Evolutionary conservation across 2,113 vertebrate species (phyloP).

Genomic region (Sakesphorus luctuosus): DNA sequence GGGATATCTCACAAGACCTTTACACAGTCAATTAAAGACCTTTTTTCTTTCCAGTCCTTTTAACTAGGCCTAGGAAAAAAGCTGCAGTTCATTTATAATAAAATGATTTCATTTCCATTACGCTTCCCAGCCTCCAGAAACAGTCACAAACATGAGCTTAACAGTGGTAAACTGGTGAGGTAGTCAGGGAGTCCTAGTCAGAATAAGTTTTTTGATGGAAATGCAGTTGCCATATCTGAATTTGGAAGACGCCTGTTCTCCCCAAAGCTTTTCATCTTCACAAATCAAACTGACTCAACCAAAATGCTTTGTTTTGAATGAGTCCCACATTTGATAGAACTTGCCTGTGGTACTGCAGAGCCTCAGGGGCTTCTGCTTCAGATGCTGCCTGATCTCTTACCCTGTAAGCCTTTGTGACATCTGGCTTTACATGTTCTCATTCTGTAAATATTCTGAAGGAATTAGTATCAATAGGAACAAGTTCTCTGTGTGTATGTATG

Average conservation of each 20-base stretch:
- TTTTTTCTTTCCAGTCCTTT: neutral
- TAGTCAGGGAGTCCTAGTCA: neutral
- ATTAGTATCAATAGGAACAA: neutral
- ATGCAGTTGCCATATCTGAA: neutral
- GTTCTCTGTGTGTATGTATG: neutral
- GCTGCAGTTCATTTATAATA: neutral
- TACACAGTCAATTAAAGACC: neutral
- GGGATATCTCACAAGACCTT: conserved; percentile 16
- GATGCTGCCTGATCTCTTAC: neutral
- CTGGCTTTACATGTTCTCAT: neutral
- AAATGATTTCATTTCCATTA: neutral
- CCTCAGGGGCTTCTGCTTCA: conserved; percentile 15
- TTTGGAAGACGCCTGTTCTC: neutral
- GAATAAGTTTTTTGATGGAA: neutral
- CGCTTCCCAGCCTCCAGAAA: neutral
- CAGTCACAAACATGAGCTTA: neutral
- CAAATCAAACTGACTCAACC: neutral
- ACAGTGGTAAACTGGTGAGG: neutral
- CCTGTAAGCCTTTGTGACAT: neutral
- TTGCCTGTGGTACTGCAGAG: neutral
- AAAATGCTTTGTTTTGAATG: neutral
- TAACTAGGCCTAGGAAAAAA: conserved; percentile 8
- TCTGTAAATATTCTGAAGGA: conserved; percentile 21
- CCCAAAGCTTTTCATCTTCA: neutral
- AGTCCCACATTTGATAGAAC: neutral